Evolutionary conservation across 1,140 invertebrate genomes (phyloP).

Genomic region (Oryzaephilus surinamensis): DNA sequence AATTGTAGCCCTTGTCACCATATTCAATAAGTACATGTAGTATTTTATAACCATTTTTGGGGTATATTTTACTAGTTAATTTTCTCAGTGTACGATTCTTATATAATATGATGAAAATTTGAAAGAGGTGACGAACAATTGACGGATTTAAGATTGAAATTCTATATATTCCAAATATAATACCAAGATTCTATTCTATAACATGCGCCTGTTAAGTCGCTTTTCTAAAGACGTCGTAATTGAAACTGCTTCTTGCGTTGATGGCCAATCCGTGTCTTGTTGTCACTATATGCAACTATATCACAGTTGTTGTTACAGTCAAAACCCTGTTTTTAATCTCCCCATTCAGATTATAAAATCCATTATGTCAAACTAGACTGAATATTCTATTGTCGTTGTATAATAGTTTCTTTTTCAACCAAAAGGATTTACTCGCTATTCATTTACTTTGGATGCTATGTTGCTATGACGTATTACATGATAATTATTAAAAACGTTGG

Average conservation of each 20-base stretch:
- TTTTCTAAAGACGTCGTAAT: conserved; percentile 29
- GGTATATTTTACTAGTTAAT: too few relatives aligned
- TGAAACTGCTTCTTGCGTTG: conserved; percentile 19
- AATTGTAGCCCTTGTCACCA: too few relatives aligned
- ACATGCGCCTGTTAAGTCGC: conserved; percentile 25
- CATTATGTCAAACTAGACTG: conserved; percentile 18
- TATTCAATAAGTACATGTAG: too few relatives aligned
- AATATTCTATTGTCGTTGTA: too few relatives aligned
- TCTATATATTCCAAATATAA: too few relatives aligned
- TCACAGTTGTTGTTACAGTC: conserved; percentile 18
- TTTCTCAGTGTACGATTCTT: too few relatives aligned
- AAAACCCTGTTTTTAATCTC: conserved; percentile 25
- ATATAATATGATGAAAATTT: conserved; percentile 1
- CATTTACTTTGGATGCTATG: too few relatives aligned
- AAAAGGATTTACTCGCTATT: too few relatives aligned
- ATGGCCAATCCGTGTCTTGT: conserved; percentile 11
- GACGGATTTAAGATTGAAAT: conserved; percentile 26
- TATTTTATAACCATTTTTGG: too few relatives aligned
- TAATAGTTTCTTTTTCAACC: too few relatives aligned
- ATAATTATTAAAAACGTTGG: too few relatives aligned
- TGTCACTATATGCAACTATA: conserved; percentile 1
- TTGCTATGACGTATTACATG: too few relatives aligned
- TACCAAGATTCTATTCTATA: conserved; percentile 23
- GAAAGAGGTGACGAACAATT: conserved; percentile 19
- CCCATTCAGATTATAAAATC: conserved; percentile 26